A percentile compares a stretch with the other conserved stretches of the same genome.
These are phyloP conservation scores for Antennarius striatus DNA, from an alignment of 2,113 vertebrate genomes.

Conservation along the genomic window DNA sequence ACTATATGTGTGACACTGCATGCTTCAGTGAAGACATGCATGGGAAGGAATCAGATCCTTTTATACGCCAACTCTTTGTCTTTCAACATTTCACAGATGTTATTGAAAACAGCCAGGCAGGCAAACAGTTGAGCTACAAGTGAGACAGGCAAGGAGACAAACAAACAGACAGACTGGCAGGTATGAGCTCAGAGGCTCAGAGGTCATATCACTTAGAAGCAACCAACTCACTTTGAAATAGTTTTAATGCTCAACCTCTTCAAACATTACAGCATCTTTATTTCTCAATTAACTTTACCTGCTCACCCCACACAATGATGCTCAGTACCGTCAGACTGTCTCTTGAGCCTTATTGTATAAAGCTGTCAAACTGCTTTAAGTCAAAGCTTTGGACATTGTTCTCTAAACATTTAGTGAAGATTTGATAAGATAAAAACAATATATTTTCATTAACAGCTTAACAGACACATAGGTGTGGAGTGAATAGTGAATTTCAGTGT, in stretches of 20 bases:
- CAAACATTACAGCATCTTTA: constrained; percentile 23
- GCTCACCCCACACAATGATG: neutral
- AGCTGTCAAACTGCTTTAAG: neutral
- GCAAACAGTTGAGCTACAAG: constrained; percentile 17
- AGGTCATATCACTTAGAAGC: constrained; percentile 60
- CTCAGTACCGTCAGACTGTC: constrained; percentile 1
- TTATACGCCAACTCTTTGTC: constrained; percentile 22
- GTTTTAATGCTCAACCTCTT: constrained; percentile 23
- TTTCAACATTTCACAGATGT: constrained; percentile 33
- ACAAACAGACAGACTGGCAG: constrained; percentile 31
- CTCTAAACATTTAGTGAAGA: constrained; percentile 30
- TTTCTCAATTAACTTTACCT: constrained; percentile 14
- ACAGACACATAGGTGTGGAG: constrained; percentile 23
- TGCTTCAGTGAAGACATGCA: constrained; percentile 13
- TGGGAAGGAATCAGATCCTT: constrained; percentile 18
- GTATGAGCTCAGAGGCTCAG: constrained; percentile 43
- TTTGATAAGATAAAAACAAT: neutral
- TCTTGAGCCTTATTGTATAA: neutral
- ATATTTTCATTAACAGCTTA: constrained; percentile 20
- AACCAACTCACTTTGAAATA: constrained; percentile 25
- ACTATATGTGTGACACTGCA: neutral
- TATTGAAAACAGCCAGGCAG: constrained; percentile 29
- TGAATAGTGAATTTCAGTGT: constrained; percentile 39
- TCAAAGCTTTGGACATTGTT: constrained; percentile 30
- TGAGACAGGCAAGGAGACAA: constrained; percentile 33